Evolutionary conservation across 2,888 invertebrate species (phyloP).

Genomic region (Baronia brevicornis): DNA sequence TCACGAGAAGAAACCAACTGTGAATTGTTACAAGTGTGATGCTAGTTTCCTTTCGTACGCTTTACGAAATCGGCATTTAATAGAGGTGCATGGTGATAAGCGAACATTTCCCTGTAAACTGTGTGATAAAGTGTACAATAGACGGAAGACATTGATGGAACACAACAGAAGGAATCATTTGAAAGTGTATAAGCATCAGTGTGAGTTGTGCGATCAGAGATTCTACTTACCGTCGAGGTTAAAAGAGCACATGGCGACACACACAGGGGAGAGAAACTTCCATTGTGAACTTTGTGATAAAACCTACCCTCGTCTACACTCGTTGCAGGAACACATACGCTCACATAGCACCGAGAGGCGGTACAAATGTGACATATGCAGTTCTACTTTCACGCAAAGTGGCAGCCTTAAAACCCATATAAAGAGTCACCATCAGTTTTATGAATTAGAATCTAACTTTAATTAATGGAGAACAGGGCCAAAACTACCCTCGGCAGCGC

Average conservation of each 20-base stretch:
- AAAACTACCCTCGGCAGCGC: too few relatives aligned
- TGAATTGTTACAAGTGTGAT: conserved; percentile 60
- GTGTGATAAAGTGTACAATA: conserved; percentile 58
- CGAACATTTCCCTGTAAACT: conserved; percentile 53
- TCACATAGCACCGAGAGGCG: conserved; percentile 71
- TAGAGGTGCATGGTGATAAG: conserved; percentile 56
- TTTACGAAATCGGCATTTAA: conserved; percentile 49
- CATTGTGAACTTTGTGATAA: conserved; percentile 76
- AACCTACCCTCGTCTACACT: conserved; percentile 72
- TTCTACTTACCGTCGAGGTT: conserved; percentile 61
- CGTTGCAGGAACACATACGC: conserved; percentile 74
- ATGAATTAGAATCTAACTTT: conserved; percentile 38
- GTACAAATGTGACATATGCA: conserved; percentile 70
- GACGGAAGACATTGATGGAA: conserved; percentile 54
- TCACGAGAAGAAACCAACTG: conserved; percentile 57
- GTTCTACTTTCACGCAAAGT: conserved; percentile 70
- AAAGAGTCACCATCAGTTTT: conserved; percentile 66
- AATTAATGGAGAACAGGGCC: too few relatives aligned
- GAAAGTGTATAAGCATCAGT: conserved; percentile 54
- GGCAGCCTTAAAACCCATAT: conserved; percentile 75
- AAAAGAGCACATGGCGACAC: conserved; percentile 68
- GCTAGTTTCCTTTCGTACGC: conserved; percentile 54
- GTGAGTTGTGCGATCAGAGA: conserved; percentile 56
- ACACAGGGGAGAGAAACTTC: conserved; percentile 69
- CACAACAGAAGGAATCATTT: conserved; percentile 54